Base-by-base conservation (phyloP, 1,140 invertebrate genomes). In the Lamellibrachia luymesi region DNA sequence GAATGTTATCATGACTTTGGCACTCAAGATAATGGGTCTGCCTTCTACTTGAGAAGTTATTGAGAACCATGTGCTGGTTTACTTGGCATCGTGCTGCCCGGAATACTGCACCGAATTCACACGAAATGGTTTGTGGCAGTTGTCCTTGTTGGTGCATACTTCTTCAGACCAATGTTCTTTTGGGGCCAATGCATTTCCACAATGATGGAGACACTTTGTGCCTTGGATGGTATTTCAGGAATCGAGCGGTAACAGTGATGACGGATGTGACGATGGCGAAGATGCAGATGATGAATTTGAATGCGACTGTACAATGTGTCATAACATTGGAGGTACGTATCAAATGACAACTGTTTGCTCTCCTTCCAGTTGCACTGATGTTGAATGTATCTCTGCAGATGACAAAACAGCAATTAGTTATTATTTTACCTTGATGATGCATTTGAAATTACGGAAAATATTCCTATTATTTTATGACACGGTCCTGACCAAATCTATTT, bases 231-330 rank as follows among this genome's bases (percentile, higher is more conserved):
- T 13, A 91, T 91, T 91, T 17, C 91, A 91, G 91, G 49, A 49
- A 17, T 91, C 91, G 17, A 91, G 91, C 27, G 51, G 91, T 49
- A 51, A 91, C 38, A 51, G 51, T 8, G 90, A 91, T 38, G 90
- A 91, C 27, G 90, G 90, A 91, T 27, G 50, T 50, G 91, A 91
- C 2, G 91, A 91, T 50, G 91, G 91, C 2, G 91, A 13, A 4
- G 91, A 91, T 49, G 91, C 91, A 25, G 91, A 91, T 51, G 91
- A 91, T 38, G 91, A 91, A 91, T 91, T 91, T 91, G 91, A 91
- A 91, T 91, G 91, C n/a, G 91, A 91, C 51, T 91, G 91, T 91
- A 49, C 91, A n/a, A 49, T 91, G 91, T 91, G 91, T 91, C 91
- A 51, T 80, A 80, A 80, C 4, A 80, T 80, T 80, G 64, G 64